Conservation (phyloP, 2,888 invertebrate genomes). For the Taenaris catops region DNA sequence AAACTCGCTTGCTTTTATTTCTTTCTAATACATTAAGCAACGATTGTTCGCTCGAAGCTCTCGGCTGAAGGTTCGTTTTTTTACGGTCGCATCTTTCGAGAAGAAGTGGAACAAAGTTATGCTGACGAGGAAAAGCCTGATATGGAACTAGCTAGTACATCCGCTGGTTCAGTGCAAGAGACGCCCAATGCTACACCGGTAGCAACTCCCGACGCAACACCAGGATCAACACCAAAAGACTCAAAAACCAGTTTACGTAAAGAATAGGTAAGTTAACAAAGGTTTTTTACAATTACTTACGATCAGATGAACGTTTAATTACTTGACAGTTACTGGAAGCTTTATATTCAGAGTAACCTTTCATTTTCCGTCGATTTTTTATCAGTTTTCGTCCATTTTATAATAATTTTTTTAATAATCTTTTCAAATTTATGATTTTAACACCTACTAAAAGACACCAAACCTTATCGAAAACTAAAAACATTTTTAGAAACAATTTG, state of each 20-base stretch:
- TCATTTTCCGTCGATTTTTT: too few relatives aligned
- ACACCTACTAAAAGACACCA: too few relatives aligned
- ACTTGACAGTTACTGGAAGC: too few relatives aligned
- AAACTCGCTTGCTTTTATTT: not conserved
- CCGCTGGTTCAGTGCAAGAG: not conserved
- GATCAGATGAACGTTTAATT: too few relatives aligned
- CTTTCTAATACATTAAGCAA: slow-evolving; percentile 5
- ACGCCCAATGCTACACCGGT: slow-evolving; percentile 18
- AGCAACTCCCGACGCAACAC: slow-evolving; percentile 10
- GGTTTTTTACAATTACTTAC: too few relatives aligned
- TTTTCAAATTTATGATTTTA: too few relatives aligned
- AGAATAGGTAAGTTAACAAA: slow-evolving; percentile 24
- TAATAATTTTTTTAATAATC: too few relatives aligned
- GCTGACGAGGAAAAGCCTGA: slow-evolving; percentile 27
- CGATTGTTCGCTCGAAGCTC: slow-evolving; percentile 1
- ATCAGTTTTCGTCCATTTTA: too few relatives aligned
- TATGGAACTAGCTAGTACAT: slow-evolving; percentile 1
- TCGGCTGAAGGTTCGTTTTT: slow-evolving; percentile 27
- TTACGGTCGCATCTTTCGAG: slow-evolving; percentile 28
- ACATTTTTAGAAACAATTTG: too few relatives aligned
- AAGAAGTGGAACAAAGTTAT: slow-evolving; percentile 51
- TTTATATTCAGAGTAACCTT: too few relatives aligned
- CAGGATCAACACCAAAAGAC: slow-evolving; percentile 14
- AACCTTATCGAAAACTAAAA: too few relatives aligned
- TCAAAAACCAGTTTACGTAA: slow-evolving; percentile 17